These are phyloP conservation scores for Tuta absoluta DNA, from an alignment of 2,888 invertebrate species.

Conservation along the genomic window DNA sequence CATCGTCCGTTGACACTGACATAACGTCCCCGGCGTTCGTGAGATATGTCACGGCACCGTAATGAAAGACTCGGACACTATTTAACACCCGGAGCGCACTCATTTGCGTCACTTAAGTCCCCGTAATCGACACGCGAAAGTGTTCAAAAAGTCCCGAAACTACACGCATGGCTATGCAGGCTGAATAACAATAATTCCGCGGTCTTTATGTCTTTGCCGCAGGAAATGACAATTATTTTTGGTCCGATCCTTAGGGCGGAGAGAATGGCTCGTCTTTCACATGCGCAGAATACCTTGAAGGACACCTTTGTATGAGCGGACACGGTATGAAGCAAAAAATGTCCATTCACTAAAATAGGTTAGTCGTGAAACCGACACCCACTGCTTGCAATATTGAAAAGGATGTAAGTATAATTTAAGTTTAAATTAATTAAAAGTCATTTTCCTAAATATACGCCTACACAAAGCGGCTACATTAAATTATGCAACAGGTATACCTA, in stretches of 20 bases:
- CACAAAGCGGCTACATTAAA: too few species aligned
- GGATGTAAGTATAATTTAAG: neutral
- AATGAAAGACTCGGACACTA: conserved; percentile 38
- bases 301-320: conserved; percentile 63
- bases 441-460: neutral
- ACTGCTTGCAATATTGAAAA: neutral
- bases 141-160: conserved; percentile 49
- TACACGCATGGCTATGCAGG: conserved; percentile 43
- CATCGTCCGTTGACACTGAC: conserved; percentile 11
- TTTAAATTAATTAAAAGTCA: neutral
- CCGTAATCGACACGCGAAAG: conserved; percentile 53
- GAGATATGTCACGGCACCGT: conserved; percentile 32
- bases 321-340: conserved; percentile 63
- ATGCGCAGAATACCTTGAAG: conserved; percentile 76
- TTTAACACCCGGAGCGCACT: conserved; percentile 48
- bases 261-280: conserved; percentile 76
- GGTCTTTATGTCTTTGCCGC: conserved; percentile 64
- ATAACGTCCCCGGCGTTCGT: conserved; percentile 21
- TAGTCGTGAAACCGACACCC: conserved; percentile 63
- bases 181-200: conserved; percentile 46
- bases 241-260: conserved; percentile 68
- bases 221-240: conserved; percentile 82
- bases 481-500: too few species aligned
- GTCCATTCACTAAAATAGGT: conserved; percentile 80
- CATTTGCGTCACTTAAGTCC: conserved; percentile 50